Conservation (phyloP, 92 coral and sea anemone genomes). For the Plumapathes pennacea region DNA sequence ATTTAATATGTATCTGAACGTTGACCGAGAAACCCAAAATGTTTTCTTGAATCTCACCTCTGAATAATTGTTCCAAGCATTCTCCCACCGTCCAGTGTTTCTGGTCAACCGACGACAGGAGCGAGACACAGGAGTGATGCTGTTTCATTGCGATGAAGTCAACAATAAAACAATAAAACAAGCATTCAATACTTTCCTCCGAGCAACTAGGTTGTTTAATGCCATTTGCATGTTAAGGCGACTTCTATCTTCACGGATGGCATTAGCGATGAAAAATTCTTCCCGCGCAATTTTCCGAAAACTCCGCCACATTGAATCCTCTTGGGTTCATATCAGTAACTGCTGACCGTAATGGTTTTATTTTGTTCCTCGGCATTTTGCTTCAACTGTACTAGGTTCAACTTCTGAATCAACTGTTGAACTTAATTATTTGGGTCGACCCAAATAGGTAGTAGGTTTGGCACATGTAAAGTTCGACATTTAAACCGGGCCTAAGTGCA, state of each 20-base stretch:
- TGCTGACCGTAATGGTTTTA: neutral
- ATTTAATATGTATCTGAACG: neutral
- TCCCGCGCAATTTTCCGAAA: neutral
- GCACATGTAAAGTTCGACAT: too few relatives aligned
- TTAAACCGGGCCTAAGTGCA: too few relatives aligned
- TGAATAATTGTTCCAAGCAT: neutral
- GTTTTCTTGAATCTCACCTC: slow-evolving; percentile 1
- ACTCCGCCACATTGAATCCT: slow-evolving; percentile 1
- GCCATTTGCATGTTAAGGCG: neutral
- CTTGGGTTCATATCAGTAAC: slow-evolving; percentile 1
- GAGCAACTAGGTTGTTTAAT: too few relatives aligned
- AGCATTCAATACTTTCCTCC: too few relatives aligned
- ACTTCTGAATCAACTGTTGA: neutral
- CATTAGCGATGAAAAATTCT: neutral
- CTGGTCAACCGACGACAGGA: slow-evolving; percentile 1
- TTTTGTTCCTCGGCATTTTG: neutral
- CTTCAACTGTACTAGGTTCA: neutral
- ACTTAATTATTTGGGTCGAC: too few relatives aligned
- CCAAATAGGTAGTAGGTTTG: too few relatives aligned
- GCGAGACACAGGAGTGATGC: slow-evolving; percentile 1
- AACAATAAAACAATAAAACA: neutral
- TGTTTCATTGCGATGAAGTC: neutral
- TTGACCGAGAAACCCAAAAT: neutral
- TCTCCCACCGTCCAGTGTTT: slow-evolving; percentile 1
- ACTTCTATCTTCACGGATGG: neutral